Evolutionary conservation across 2,888 invertebrate genomes (phyloP).

Genomic region (Brachycybe producta): DNA sequence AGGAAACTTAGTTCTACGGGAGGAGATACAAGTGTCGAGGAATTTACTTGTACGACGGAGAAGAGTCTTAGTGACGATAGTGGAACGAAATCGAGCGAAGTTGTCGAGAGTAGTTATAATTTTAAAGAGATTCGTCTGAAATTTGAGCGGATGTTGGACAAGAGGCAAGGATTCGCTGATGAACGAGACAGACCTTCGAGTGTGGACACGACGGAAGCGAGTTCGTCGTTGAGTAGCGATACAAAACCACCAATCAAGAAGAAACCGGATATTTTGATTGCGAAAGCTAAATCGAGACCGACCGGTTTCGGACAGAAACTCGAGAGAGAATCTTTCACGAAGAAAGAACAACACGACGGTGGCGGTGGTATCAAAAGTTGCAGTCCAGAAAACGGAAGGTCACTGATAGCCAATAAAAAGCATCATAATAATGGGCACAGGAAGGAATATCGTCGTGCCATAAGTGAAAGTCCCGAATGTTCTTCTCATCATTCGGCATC

Average conservation of each 20-base stretch:
- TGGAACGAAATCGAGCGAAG: neutral
- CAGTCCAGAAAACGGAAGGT: neutral
- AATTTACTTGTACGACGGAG: too few relatives aligned
- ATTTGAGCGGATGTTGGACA: constrained; percentile 13
- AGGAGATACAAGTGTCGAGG: too few relatives aligned
- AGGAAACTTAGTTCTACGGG: too few relatives aligned
- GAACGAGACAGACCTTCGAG: constrained; percentile 10
- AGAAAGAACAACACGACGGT: neutral
- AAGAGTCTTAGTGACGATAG: neutral
- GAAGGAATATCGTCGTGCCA: constrained; percentile 10
- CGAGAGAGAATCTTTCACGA: neutral
- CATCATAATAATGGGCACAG: neutral
- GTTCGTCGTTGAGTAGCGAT: neutral
- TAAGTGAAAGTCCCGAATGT: constrained; percentile 14
- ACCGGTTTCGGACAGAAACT: constrained; percentile 6
- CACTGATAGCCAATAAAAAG: too few relatives aligned
- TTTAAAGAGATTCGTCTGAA: constrained; percentile 6
- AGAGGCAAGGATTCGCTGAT: neutral
- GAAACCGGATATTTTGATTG: constrained; percentile 4
- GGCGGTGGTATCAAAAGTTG: neutral
- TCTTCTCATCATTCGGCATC: neutral
- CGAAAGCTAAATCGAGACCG: neutral
- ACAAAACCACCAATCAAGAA: neutral
- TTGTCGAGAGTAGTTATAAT: constrained; percentile 15
- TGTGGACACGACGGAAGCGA: constrained; percentile 6